Evolutionary conservation across 2,888 invertebrate species (phyloP), one percentile per base, ranked within the genome.

Genomic region (Drosophila rellima): DNA sequence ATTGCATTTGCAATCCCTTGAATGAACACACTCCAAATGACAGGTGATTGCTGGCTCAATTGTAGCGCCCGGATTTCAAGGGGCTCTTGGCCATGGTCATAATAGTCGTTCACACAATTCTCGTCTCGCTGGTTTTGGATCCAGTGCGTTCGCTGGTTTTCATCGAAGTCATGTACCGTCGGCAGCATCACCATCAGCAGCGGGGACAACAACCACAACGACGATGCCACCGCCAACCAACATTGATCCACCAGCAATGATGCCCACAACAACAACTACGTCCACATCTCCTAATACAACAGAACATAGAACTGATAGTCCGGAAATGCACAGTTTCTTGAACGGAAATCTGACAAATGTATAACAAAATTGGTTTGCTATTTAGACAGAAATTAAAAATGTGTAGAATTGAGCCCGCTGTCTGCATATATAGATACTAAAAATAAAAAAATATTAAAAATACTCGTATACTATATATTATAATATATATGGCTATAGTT

Each of bases 11-110:
- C 59, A 47, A 56, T 70, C 35, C 50, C 54, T 61, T 66, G 42
- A 59, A 71, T 69, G 75, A 70, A 65, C 51, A 57, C 45, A 56
- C 70, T 17, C 15, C 20, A 48, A 51, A 59, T 60, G 78, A 57
- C 55, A 92, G 91, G 89, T 92, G 72, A 91, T 92, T 72, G 91
- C 92, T 73, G 92, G 92, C 71, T 92, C 92, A 42, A 91, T 92
- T 78, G 90, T 92, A 62, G 91, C 91, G 62, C 92, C 91, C 47
- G 91, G 91, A 88, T 92, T 92, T 78, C 83, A 91, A 72, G 91
- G 92, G 66, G 92, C 91, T 39, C 80, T 92, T 56, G 87, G 92
- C 65, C 90, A 92, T 68, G 87, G 92, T 65, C 90, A 92, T 69
- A 91, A 91, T 71, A 91, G 83, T 78, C 91, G 91, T 63, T 84